A percentile compares a stretch with the other conserved stretches of the same genome.
These are phyloP conservation scores for Cololabis saira DNA, from an alignment of 2,113 vertebrate species.

Conservation along the genomic window DNA sequence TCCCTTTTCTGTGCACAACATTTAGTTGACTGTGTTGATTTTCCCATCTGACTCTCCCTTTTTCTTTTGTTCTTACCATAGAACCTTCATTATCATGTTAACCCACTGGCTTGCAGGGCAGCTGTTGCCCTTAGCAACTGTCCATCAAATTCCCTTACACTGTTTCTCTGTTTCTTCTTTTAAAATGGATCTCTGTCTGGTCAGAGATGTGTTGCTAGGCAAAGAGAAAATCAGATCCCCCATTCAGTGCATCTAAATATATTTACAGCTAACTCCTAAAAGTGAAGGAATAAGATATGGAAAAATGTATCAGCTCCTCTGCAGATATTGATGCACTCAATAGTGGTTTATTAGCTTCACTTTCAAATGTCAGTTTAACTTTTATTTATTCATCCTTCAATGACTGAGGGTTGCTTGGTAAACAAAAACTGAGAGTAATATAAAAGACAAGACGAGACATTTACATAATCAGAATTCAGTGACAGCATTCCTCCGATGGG, in stretches of 20 bases:
- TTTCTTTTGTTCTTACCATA: constrained; percentile 8
- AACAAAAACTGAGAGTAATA: constrained; percentile 43
- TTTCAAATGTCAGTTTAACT: constrained; percentile 3
- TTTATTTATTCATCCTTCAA: constrained; percentile 6
- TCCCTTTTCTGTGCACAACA: constrained; percentile 3
- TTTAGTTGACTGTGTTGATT: constrained; percentile 33
- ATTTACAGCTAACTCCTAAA: not conserved
- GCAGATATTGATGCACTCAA: not conserved
- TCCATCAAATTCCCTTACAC: constrained; percentile 42
- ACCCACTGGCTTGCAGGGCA: constrained; percentile 20
- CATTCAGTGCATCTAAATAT: too few species aligned
- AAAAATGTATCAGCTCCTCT: not conserved
- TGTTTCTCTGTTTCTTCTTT: constrained; percentile 6
- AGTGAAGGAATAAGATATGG: not conserved
- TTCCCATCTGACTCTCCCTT: constrained; percentile 24
- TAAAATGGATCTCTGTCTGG: not conserved
- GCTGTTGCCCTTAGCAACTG: constrained; percentile 31
- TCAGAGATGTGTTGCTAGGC: constrained; percentile 7
- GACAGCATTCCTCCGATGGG: constrained; percentile 26
- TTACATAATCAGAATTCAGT: constrained; percentile 62
- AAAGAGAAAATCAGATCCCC: constrained; percentile 5
- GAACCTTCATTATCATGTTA: constrained; percentile 33
- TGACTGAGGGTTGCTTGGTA: not conserved
- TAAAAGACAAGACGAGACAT: constrained; percentile 25
- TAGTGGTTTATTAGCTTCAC: not conserved